Conservation (phyloP, 2,888 invertebrate genomes). For the Petrophora chlorosata region DNA sequence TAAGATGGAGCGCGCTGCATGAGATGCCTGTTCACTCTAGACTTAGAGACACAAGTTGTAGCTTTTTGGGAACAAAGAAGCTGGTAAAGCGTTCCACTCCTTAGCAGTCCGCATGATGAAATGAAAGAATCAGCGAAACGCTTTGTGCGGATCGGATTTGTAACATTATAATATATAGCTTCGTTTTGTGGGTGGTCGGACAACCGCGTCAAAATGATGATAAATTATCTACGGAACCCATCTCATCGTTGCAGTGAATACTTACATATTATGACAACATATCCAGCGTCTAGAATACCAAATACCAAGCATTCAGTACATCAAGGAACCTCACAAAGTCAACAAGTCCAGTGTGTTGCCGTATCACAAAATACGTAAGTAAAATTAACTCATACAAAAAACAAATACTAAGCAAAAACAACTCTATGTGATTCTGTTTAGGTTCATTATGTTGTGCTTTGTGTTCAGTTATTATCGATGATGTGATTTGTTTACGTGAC, state of each 20-base stretch:
- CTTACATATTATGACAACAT: constrained; percentile 1
- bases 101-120: no score
- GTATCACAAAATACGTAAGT: constrained; percentile 8
- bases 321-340: constrained; percentile 3
- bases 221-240: constrained; percentile 2
- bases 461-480: constrained; percentile 40
- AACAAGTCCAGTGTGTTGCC: constrained; percentile 4
- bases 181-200: no score
- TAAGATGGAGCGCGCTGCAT: no score
- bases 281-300: not conserved
- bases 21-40: no score
- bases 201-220: no score
- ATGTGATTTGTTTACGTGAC: constrained; percentile 21
- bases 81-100: no score
- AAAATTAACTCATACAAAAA: not conserved
- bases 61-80: no score
- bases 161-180: no score
- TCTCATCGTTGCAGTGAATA: not conserved
- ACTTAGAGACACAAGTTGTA: no score
- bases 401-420: not conserved
- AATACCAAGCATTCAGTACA: constrained; percentile 3
- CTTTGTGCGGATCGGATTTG: no score
- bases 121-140: no score
- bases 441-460: constrained; percentile 32
- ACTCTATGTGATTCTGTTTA: no score